Evolutionary conservation across 2,113 vertebrate genomes (phyloP), one percentile per base, ranked within the genome.

Genomic region (Channa maculata): DNA sequence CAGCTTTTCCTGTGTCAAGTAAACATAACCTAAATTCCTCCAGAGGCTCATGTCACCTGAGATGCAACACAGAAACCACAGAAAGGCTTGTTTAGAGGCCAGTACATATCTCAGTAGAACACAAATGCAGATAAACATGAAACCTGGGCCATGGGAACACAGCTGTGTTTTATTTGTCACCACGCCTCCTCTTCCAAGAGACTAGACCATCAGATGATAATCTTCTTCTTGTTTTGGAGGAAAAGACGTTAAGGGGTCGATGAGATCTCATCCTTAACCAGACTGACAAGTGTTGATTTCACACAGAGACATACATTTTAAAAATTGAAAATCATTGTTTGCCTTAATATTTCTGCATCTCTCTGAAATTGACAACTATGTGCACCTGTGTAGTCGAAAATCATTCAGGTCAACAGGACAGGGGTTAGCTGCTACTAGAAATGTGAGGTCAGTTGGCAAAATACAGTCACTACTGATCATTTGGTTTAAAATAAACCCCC

Each of bases 121-220:
- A 63, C 58, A 71, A 73, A 79, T 57, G 67, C 55, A 78, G 50
- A 78, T 79, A 68, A 70, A 69, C 72, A 67, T 68, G 67, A 88
- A 83, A 84, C 65, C 33, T 34, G 71, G 84, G 72, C 65, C 78
- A 61, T 57, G 69, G 75, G 66, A 84, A 55, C 46, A 64, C 84
- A 89, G 82, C 78, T 87, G 88, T 68, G 52, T 71, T 84, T 74
- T 53, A 85, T 85, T 89, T 76, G 64, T 58, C 62, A 36, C 65
- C 33, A 55, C 43, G 49, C 52, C 70, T 54, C 68, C 46, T 75
- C 49, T 63, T 77, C 71, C 73, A 80, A 60, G 65, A 37, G 74
- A 77, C 46, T 52, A 15, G 51, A 62, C 36, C 3, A 75, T 72
- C 58, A 70, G 62, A 77, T 62, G 34, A 58, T 65, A 15, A 64